These are phyloP conservation scores for Sphaerophoria taeniata DNA, from an alignment of 2,888 invertebrate genomes.

Conservation along the genomic window DNA sequence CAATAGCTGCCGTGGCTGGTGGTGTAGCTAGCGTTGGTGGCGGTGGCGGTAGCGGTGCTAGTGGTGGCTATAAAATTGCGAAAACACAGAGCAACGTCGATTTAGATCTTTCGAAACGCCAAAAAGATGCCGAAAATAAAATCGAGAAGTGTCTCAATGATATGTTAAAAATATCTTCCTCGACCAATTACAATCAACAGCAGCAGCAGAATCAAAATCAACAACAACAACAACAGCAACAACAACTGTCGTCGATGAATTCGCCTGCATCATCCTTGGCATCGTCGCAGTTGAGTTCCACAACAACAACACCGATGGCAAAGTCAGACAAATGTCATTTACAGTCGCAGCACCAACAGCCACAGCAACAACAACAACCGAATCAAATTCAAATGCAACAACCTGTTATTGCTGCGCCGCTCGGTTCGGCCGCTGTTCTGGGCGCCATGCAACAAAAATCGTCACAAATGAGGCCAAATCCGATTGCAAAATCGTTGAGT, in stretches of 20 bases:
- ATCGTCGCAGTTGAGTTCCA: slow-evolving; percentile 52
- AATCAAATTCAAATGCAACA: slow-evolving; percentile 74
- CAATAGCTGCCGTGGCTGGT: slow-evolving; percentile 36
- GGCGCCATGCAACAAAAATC: slow-evolving; percentile 66
- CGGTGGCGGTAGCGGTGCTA: neutral
- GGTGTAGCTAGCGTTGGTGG: slow-evolving; percentile 7
- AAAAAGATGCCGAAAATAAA: slow-evolving; percentile 82
- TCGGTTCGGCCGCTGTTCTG: slow-evolving; percentile 61
- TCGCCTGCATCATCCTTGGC: slow-evolving; percentile 62
- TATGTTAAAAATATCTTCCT: slow-evolving; percentile 80
- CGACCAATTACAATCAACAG: slow-evolving; percentile 67
- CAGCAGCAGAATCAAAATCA: slow-evolving; percentile 58
- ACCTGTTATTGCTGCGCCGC: slow-evolving; percentile 69
- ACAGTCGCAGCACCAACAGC: slow-evolving; percentile 64
- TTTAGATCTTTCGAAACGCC: slow-evolving; percentile 78
- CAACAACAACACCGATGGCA: slow-evolving; percentile 52
- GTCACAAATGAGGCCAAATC: slow-evolving; percentile 73
- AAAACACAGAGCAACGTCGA: slow-evolving; percentile 78
- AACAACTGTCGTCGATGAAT: slow-evolving; percentile 71
- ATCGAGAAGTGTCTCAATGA: slow-evolving; percentile 82
- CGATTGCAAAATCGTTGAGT: slow-evolving; percentile 81
- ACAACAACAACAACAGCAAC: slow-evolving; percentile 58
- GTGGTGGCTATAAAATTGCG: slow-evolving; percentile 75
- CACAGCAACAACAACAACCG: slow-evolving; percentile 74
- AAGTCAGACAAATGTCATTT: slow-evolving; percentile 70